phyloP scores from a whole-genome alignment of 2,113 vertebrate species.

The Istiophorus platypterus region DNA sequence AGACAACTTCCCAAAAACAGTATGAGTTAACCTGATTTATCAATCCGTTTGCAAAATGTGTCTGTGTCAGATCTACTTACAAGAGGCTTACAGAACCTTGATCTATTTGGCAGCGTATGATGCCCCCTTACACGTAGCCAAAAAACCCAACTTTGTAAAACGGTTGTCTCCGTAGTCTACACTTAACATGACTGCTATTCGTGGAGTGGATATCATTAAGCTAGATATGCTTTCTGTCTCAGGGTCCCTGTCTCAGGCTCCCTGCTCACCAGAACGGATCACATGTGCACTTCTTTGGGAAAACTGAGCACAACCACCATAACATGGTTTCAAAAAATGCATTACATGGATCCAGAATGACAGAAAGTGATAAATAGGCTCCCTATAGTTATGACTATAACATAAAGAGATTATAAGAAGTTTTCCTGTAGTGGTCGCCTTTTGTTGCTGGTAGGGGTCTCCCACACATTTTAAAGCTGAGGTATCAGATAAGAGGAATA shows the following conservation, averaged over 20 bases:
- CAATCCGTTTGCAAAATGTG: constrained; percentile 22
- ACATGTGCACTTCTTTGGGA: constrained; percentile 17
- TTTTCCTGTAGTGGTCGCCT: not conserved
- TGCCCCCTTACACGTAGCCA: constrained; percentile 3
- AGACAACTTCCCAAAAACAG: constrained; percentile 38
- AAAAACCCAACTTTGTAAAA: constrained; percentile 1
- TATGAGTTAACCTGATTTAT: constrained; percentile 46
- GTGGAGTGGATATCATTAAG: not conserved
- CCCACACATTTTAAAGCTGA: not conserved
- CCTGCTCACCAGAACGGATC: not conserved
- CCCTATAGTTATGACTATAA: not conserved
- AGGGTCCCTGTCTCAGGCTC: not conserved
- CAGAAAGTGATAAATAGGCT: not conserved
- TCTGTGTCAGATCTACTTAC: constrained; percentile 15
- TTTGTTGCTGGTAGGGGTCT: not conserved
- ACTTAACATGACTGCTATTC: constrained; percentile 14
- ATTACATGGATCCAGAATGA: not conserved
- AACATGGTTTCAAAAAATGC: constrained; percentile 4
- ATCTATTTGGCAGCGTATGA: constrained; percentile 18
- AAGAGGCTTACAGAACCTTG: constrained; percentile 8
- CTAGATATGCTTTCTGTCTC: not conserved
- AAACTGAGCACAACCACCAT: not conserved
- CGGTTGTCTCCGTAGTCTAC: not conserved
- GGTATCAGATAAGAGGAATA: constrained; percentile 28
- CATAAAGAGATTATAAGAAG: constrained; percentile 13